phyloP scores from a whole-genome alignment of 2,888 invertebrate species.

The Tridacna gigas region DNA sequence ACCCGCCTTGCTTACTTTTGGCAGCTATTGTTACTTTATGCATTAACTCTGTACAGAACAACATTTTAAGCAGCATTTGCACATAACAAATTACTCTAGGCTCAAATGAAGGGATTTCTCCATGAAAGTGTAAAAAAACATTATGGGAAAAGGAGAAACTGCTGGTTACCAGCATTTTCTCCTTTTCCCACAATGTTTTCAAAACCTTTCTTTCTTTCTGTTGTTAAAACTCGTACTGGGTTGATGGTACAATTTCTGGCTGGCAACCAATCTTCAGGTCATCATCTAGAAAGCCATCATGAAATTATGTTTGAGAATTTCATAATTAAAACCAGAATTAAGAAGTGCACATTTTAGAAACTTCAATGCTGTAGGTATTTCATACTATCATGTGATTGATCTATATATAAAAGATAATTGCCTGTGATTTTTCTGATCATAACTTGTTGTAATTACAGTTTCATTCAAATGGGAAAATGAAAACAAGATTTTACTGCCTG shows the following conservation, averaged over 20 bases:
- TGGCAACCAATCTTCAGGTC: too few species aligned
- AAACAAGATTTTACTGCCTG: not conserved
- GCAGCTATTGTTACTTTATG: too few species aligned
- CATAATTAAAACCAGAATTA: too few species aligned
- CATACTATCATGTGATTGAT: constrained; percentile 13
- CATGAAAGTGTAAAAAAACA: not conserved
- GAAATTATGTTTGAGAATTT: too few species aligned
- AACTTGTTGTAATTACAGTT: constrained; percentile 20
- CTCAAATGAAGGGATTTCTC: too few species aligned
- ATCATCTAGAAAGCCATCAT: too few species aligned
- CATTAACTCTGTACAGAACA: too few species aligned
- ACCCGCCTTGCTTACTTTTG: too few species aligned
- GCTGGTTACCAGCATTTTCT: not conserved
- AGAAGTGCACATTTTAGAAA: not conserved
- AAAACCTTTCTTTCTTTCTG: not conserved
- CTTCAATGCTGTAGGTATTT: constrained; percentile 14
- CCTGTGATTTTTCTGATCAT: constrained; percentile 11
- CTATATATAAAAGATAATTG: constrained; percentile 25
- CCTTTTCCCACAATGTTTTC: not conserved
- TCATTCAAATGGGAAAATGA: constrained; percentile 1
- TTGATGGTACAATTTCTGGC: too few species aligned
- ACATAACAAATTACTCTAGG: too few species aligned
- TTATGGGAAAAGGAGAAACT: not conserved
- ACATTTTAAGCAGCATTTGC: too few species aligned
- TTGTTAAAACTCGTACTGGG: too few species aligned